Conservation (phyloP, 2,888 invertebrate genomes). For the Heliconius erato region DNA sequence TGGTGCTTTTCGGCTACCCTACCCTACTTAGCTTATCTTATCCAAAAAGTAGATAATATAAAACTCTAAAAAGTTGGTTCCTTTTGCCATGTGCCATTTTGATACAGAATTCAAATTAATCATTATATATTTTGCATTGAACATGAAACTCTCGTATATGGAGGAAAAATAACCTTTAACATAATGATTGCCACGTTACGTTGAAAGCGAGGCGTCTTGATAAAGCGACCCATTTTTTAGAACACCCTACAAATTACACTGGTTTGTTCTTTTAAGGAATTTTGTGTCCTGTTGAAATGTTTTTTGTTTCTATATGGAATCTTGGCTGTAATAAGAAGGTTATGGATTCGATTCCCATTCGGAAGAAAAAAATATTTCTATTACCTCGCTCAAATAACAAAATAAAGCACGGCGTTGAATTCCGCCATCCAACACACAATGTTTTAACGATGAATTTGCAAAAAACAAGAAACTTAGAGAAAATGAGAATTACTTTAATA, state of each 20-base stretch:
- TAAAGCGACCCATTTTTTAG: constrained; percentile 20
- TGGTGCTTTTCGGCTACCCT: too few relatives aligned
- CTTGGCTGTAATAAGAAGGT: neutral
- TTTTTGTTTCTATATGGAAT: neutral
- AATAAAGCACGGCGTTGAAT: neutral
- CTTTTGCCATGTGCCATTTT: neutral
- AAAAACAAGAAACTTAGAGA: too few relatives aligned
- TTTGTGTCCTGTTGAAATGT: neutral
- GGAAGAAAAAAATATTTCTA: neutral
- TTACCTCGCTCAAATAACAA: neutral
- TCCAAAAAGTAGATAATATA: too few relatives aligned
- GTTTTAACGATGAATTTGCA: too few relatives aligned
- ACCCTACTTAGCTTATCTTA: too few relatives aligned
- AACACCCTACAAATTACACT: constrained; percentile 25
- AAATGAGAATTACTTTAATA: too few relatives aligned
- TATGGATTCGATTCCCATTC: neutral
- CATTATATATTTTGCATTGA: neutral
- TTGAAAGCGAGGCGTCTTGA: neutral
- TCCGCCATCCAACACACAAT: neutral
- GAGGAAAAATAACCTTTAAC: constrained; percentile 18
- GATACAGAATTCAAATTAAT: neutral
- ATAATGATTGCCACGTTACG: constrained; percentile 23
- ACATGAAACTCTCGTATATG: neutral
- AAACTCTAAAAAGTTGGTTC: too few relatives aligned
- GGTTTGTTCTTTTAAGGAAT: constrained; percentile 7